Conservation (phyloP, 2,888 invertebrate species). For the Marasmarcha lunaedactyla region DNA sequence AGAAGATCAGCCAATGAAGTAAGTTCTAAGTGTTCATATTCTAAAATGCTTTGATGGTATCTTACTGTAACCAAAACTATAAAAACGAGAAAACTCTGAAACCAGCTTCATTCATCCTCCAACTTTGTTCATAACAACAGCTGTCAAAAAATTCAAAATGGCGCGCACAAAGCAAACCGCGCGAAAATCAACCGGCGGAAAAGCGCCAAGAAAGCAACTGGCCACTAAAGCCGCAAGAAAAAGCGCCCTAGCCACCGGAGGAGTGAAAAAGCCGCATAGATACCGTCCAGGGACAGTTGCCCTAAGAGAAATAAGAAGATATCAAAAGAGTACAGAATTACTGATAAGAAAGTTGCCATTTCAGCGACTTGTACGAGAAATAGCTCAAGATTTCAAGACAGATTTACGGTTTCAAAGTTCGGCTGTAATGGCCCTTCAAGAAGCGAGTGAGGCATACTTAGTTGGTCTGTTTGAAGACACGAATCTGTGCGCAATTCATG, state of each 20-base stretch:
- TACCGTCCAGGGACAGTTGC: slow-evolving; percentile 78
- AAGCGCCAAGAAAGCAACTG: slow-evolving; percentile 77
- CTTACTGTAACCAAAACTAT: too few relatives aligned
- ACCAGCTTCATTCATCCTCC: too few relatives aligned
- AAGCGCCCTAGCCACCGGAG: slow-evolving; percentile 79
- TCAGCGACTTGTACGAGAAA: slow-evolving; percentile 78
- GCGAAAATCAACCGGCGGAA: slow-evolving; percentile 80
- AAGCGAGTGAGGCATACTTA: slow-evolving; percentile 71
- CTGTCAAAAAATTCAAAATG: too few relatives aligned
- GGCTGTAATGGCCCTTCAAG: slow-evolving; percentile 76
- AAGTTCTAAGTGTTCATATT: too few relatives aligned
- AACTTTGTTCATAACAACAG: too few relatives aligned
- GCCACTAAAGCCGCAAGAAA: slow-evolving; percentile 80
- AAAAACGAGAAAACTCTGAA: too few relatives aligned
- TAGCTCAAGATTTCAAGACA: slow-evolving; percentile 81
- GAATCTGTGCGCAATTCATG: slow-evolving; percentile 83
- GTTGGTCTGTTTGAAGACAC: slow-evolving; percentile 82
- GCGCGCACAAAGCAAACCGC: slow-evolving; percentile 83
- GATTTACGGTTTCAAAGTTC: slow-evolving; percentile 78
- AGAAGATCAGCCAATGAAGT: too few relatives aligned
- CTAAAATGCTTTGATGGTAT: too few relatives aligned
- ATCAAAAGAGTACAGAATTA: slow-evolving; percentile 80
- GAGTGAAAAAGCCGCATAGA: slow-evolving; percentile 80
- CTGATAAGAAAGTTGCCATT: slow-evolving; percentile 79
- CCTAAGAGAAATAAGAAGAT: slow-evolving; percentile 77